Percentiles rank a stretch among this genome's conserved stretches.
Evolutionary conservation across 2,888 invertebrate genomes (phyloP).

Genomic region (Cerceris ruficornis): DNA sequence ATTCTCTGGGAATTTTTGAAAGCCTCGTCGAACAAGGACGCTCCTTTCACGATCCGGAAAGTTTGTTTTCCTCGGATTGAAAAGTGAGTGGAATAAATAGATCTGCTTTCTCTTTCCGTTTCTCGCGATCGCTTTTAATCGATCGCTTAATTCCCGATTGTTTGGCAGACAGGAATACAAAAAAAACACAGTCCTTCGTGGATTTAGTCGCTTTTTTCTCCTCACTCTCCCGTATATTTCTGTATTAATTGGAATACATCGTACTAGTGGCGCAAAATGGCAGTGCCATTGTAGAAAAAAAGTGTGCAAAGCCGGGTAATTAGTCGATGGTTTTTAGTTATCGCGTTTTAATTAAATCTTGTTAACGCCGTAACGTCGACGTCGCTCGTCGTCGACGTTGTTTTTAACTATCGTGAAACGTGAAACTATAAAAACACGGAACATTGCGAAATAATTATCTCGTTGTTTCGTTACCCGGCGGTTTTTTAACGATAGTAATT

Average conservation of each 20-base stretch:
- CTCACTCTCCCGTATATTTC: neutral
- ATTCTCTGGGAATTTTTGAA: no score
- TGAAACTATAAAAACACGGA: neutral
- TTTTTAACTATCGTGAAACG: neutral
- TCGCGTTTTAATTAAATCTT: slow-evolving; percentile 50
- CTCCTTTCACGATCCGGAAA: no score
- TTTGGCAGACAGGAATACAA: neutral
- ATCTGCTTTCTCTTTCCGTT: no score
- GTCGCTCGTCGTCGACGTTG: slow-evolving; percentile 13
- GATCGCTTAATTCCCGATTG: neutral
- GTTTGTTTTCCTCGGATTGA: no score
- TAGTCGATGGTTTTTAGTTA: slow-evolving; percentile 46
- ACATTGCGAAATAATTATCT: slow-evolving; percentile 11
- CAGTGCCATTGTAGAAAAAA: slow-evolving; percentile 8
- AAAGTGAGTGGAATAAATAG: no score
- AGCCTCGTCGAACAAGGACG: no score
- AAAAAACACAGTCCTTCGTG: neutral
- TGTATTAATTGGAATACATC: no score
- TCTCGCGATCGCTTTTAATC: neutral
- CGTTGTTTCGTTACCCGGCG: neutral
- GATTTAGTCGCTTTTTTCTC: slow-evolving; percentile 1
- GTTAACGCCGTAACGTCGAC: slow-evolving; percentile 24
- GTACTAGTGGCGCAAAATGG: slow-evolving; percentile 32
- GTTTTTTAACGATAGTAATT: no score
- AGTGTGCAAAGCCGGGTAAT: slow-evolving; percentile 13